Evolutionary conservation across 2,113 vertebrate genomes (phyloP), one percentile per base, ranked within the genome.

Genomic region (Ictidomys tridecemlineatus): DNA sequence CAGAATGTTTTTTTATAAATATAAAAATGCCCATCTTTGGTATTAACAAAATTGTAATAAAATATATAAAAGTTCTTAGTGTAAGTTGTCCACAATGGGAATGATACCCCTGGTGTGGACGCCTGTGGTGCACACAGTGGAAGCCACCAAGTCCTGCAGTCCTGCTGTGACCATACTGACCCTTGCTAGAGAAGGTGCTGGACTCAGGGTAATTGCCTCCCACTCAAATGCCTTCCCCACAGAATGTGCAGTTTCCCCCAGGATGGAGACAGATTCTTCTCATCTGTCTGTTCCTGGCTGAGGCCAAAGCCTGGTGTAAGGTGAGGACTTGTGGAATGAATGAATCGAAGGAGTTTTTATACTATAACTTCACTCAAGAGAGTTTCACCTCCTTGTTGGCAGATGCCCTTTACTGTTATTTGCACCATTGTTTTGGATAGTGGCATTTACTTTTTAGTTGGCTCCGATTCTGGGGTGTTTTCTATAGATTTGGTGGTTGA

Each of bases 51-150:
- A 82, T 82, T 61, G 26, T 39, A 39, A 28, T 61, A 61, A 17
- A 82, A 28, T 42, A 61, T 39, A 9, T 28, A 61, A 37, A 39
- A 39, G 61, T 63, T 17, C 4, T 61, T 69, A 12, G 13, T 16
- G 32, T 34, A 6, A 69, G 51, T 13, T 56, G 79, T 5, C 7
- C 24, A 28, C 2, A 16, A 8, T 22, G n/a, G 79, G n/a, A 28
- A 39, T 9, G 22, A 24, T 61, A 24, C 24, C 24, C 56, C n/a
- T 4, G n/a, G n/a, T 37, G 53, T 37, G 53, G 10, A 53, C 2
- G 0, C 78, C 53, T 26, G 11, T 67, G n/a, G 53, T 0, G 0
- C 3, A 14, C n/a, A 39, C 3, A 2, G 34, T 3, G 22, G 51
- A 37, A 26, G 56, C n/a, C 56, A 34, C 3, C 56, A 39, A 1